Conservation (phyloP, 2,113 vertebrate genomes). For the Pelecanoides urinatrix region DNA sequence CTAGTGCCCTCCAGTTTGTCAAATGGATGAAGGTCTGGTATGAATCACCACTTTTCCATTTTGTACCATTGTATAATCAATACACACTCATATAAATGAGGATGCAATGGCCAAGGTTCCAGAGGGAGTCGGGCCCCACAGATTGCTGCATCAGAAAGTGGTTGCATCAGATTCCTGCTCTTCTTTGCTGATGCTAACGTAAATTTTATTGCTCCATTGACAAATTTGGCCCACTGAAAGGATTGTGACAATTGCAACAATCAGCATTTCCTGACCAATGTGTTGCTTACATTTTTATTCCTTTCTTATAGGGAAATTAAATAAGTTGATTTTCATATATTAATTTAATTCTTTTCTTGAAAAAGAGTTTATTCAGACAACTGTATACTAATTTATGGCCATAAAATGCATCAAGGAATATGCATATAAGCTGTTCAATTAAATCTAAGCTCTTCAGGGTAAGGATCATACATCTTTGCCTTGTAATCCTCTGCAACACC, state of each 20-base stretch:
- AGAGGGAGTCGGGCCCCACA: background rate
- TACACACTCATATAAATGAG: conserved; percentile 45
- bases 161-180: background rate
- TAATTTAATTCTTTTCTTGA: background rate
- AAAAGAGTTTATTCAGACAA: background rate
- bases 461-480: background rate
- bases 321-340: background rate
- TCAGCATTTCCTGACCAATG: background rate
- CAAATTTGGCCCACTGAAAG: background rate
- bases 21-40: conserved; percentile 7
- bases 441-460: background rate
- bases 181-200: background rate
- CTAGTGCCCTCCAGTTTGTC: conserved; percentile 13
- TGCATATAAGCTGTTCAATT: background rate
- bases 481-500: background rate
- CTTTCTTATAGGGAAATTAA: background rate
- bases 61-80: conserved; percentile 49
- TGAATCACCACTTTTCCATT: conserved; percentile 45
- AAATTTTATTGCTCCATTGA: background rate
- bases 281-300: background rate
- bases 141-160: conserved; percentile 27
- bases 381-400: background rate
- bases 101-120: conserved; percentile 4
- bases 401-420: background rate
- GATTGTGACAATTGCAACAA: background rate